phyloP scores from a whole-genome alignment of 2,888 invertebrate species.

The Drosophila kambysellisi region DNA sequence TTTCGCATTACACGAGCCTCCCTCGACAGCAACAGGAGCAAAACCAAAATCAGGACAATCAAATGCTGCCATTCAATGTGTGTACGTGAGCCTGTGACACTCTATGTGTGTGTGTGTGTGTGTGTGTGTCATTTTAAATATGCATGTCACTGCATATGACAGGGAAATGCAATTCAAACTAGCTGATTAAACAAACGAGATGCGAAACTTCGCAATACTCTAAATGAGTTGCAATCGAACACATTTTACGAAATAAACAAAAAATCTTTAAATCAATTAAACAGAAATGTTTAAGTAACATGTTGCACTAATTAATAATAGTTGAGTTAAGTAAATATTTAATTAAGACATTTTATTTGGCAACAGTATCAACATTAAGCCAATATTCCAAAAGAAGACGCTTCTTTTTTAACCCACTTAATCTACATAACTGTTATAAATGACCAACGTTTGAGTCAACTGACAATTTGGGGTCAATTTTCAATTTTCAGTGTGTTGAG shows the following conservation, averaged over 20 bases:
- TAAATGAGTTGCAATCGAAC: not conserved
- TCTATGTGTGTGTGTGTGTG: not conserved
- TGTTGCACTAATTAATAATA: too few relatives aligned
- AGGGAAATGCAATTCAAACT: constrained; percentile 58
- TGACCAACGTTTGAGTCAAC: too few relatives aligned
- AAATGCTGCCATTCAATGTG: constrained; percentile 33
- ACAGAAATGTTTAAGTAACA: not conserved
- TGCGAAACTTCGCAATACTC: constrained; percentile 5
- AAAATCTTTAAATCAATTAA: not conserved
- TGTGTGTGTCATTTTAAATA: constrained; percentile 55
- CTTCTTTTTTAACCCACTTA: not conserved
- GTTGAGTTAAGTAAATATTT: not conserved
- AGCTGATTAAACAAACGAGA: constrained; percentile 48
- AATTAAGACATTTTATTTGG: not conserved
- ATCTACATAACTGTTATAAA: not conserved
- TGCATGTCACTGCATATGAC: constrained; percentile 58
- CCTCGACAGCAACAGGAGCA: constrained; percentile 30
- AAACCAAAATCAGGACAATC: constrained; percentile 66
- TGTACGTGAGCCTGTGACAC: constrained; percentile 10
- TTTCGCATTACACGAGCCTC: constrained; percentile 65
- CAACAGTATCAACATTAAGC: not conserved
- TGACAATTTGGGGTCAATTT: constrained; percentile 12
- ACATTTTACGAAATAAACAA: not conserved
- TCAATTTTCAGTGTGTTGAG: not conserved
- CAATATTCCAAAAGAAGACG: not conserved